Base-by-base conservation (phyloP, 2,113 vertebrate species). In the Neotragus pygmaeus region DNA sequence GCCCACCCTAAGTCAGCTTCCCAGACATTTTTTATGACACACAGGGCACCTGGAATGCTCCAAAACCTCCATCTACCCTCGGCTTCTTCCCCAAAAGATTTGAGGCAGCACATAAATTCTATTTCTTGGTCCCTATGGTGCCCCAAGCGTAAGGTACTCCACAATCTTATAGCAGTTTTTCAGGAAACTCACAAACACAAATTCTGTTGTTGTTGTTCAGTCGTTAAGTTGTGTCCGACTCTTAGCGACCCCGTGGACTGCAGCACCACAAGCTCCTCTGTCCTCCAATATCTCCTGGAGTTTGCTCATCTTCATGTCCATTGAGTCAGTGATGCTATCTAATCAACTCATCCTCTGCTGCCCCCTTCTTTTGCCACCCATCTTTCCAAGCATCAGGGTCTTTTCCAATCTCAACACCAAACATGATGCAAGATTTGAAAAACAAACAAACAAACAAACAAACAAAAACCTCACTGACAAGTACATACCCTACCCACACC, bases 401-500 rank as follows among this genome's bases (percentile, higher is more conserved):
- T 66, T 66, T n/a, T 9, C 33, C 33, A 66, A 66, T 64, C 62
- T n/a, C 33, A 64, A n/a, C 30, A n/a, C 62, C 30, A 64, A 64
- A 64, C 62, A 64, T n/a, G 62, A 15, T 12, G 12, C 60, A 58
- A 7, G 4, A 33, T 27, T 43, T 33, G 5, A 4, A n/a, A 64
- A 64, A 17, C n/a, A n/a, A 66, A 36, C 7, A 21, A 57, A 23
- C 25, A 25, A 6, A 9, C 9, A 57, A 36, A 28, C 28, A 28
- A 15, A 53, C n/a, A 2, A 14, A 36, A 1, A n/a, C n/a, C 4
- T 43, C 36, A 30, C 15, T 4, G 27, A 25, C 28, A 27, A 14
- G 45, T 0, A 12, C 28, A 6, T 5, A 28, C 1, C 9, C 19
- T 4, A 25, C 6, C 33, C 23, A 13, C 25, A 8, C 2, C 6